Evolutionary conservation across 1,140 invertebrate species (phyloP), one percentile per base, ranked within the genome.

Genomic region (Pogonomyrmex californicus): DNA sequence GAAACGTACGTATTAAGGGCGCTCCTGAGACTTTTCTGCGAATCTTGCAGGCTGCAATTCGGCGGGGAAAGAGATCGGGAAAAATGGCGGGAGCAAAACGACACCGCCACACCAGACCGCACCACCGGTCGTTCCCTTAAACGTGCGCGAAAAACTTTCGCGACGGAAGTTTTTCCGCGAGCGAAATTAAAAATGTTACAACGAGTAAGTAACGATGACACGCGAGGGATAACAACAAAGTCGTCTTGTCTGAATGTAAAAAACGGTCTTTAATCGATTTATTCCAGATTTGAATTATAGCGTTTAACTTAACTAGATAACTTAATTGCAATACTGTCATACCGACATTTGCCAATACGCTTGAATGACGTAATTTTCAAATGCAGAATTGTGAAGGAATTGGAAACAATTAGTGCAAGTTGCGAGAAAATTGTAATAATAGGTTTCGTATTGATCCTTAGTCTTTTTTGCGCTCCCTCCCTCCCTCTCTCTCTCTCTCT

Each of bases 181-280:
- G 54, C 36, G 41, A 65, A 73, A 83, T 87, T 83, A 83, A 87
- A 83, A 87, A 73, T 65, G 49, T 86, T 83, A 47, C 68, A 73
- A 73, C 66, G 49, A 71, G 68, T 73, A 58, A 71, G 68, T 73
- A 58, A 82, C 65, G 51, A 71, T 51, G 38, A 70, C 41, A 58
- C 66, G 66, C 54, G 17, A 4, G 7, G 9, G 38, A 56, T 56
- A 36, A 56, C 65, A 44, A 44, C 33, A 12, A 9, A 44, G 41
- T 2, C 17, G 41, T 1, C 4, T 23, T 56, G 51, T 44, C 33
- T 44, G 17, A 38, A 5, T 36, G 41, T 38, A 2, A 30, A 2
- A 30, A 17, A 81, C 17, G n/a, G n/a, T 54, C 12, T 5, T 47
- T 12, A n/a, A 78, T 6, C 23, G 41, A 47, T 63, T 1, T 47